Evolutionary conservation across 2,113 vertebrate species (phyloP).

Genomic region (Zosterops borbonicus): DNA sequence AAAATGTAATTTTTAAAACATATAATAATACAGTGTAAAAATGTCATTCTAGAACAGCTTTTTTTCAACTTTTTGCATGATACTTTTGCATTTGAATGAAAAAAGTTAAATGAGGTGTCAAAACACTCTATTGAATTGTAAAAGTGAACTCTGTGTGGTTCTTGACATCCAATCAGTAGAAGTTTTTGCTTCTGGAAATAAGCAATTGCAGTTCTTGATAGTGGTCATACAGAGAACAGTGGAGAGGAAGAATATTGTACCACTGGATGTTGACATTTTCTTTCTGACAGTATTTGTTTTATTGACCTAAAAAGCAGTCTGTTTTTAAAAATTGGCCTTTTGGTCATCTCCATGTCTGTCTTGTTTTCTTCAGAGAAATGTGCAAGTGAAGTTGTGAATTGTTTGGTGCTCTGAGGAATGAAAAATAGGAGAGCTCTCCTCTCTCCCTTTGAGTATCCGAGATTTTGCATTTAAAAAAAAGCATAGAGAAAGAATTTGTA

Average conservation of each 20-base stretch:
- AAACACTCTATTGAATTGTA: background rate
- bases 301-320: background rate
- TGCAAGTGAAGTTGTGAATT: background rate
- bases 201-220: background rate
- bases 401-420: background rate
- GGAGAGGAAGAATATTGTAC: background rate
- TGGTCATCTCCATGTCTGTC: background rate
- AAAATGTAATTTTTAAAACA: fast-evolving
- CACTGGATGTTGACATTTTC: background rate
- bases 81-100: background rate
- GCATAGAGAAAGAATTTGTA: background rate
- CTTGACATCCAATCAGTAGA: background rate
- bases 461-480: background rate
- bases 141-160: background rate
- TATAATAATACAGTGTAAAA: background rate
- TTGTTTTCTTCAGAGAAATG: background rate
- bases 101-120: background rate
- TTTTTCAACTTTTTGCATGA: background rate
- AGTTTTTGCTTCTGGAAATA: background rate
- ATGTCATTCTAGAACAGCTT: background rate
- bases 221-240: background rate
- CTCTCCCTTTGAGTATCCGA: background rate
- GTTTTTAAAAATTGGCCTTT: background rate
- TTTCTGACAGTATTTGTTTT: background rate
- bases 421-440: background rate